phyloP scores from a whole-genome alignment of 2,888 invertebrate genomes.

The Acanthacorydalis orientalis region DNA sequence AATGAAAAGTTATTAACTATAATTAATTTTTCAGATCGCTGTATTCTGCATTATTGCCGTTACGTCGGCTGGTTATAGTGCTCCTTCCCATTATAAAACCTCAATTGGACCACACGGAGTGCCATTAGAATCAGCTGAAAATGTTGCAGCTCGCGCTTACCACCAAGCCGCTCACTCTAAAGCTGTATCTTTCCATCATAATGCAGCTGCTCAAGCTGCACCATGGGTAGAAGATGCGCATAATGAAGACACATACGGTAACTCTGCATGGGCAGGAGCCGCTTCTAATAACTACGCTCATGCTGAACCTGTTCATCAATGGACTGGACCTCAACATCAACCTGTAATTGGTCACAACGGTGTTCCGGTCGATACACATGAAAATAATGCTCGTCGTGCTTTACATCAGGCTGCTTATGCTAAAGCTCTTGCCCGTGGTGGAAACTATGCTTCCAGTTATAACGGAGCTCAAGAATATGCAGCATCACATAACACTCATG shows the following conservation, averaged over 20 bases:
- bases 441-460: neutral
- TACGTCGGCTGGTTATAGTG: too few species aligned
- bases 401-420: conserved; percentile 6
- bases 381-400: conserved; percentile 7
- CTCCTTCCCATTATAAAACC: too few species aligned
- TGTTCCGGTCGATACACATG: conserved; percentile 9
- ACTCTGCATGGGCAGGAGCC: neutral
- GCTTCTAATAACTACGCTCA: neutral
- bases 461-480: too few species aligned
- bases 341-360: conserved; percentile 20
- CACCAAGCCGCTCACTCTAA: conserved; percentile 6
- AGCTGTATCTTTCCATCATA: neutral
- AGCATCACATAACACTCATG: too few species aligned
- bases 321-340: conserved; percentile 25
- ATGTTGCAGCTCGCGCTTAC: conserved; percentile 5
- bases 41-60: too few species aligned
- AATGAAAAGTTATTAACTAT: too few species aligned
- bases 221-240: neutral
- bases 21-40: too few species aligned
- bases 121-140: conserved; percentile 7
- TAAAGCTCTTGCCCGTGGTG: conserved; percentile 5
- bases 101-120: conserved; percentile 7
- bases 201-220: neutral
- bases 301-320: neutral
- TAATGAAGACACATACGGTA: neutral